Conservation (phyloP, 2,113 vertebrate genomes). For the Tenrec ecaudatus region DNA sequence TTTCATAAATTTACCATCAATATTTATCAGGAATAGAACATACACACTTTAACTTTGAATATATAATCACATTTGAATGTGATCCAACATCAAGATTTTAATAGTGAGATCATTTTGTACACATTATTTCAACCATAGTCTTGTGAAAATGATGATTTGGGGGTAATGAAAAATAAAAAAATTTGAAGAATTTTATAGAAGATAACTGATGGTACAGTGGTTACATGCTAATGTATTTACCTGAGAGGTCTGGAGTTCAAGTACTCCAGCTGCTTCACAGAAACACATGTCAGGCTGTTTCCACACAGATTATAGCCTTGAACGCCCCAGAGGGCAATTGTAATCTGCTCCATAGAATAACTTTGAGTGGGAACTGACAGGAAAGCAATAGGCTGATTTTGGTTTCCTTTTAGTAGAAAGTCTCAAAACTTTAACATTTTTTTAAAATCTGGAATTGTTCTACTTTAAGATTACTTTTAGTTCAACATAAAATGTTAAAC, state of each 20-base stretch:
- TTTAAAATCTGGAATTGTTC: not conserved
- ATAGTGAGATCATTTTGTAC: not conserved
- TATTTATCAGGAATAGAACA: not conserved
- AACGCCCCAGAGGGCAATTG: not conserved
- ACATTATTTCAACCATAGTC: constrained; percentile 2
- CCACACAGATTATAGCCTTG: not conserved
- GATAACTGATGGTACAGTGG: too few species aligned
- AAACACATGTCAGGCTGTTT: not conserved
- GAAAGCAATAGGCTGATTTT: not conserved
- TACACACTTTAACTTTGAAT: not conserved
- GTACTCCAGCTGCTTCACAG: not conserved
- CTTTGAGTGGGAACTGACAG: not conserved
- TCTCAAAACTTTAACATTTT: not conserved
- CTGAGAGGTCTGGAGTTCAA: not conserved
- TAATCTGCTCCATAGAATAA: not conserved
- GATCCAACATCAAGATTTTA: not conserved
- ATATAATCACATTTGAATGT: not conserved
- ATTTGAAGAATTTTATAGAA: constrained; percentile 22
- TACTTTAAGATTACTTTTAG: constrained; percentile 59
- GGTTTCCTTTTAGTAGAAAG: not conserved
- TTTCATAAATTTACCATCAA: constrained; percentile 2
- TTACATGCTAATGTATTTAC: not conserved
- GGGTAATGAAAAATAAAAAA: not conserved
- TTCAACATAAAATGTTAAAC: constrained; percentile 45
- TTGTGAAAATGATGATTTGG: constrained; percentile 26